A percentile compares a stretch with the other conserved stretches of the same genome.
These are phyloP conservation scores for Lathamus discolor DNA, from an alignment of 2,113 vertebrate genomes.

Conservation along the genomic window DNA sequence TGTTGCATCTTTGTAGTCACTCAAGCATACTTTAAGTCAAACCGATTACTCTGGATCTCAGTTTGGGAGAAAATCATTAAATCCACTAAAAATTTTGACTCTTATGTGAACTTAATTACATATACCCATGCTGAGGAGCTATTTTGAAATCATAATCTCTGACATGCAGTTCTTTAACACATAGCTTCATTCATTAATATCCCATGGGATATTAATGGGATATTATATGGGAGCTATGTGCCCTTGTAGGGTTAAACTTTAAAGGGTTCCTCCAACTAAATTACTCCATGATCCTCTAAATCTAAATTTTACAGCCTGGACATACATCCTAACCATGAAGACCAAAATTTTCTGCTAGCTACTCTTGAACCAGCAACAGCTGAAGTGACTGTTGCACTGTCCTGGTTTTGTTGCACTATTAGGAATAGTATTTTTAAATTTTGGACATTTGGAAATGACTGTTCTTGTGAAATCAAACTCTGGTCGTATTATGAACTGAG, in stretches of 20 bases:
- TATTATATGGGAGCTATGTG: fast-evolving
- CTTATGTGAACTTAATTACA: not conserved
- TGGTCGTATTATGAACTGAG: not conserved
- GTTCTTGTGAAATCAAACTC: not conserved
- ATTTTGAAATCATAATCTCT: fast-evolving
- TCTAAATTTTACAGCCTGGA: not conserved
- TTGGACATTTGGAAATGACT: not conserved
- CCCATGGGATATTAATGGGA: not conserved
- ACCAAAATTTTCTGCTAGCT: not conserved
- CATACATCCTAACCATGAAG: not conserved
- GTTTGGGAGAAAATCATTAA: not conserved
- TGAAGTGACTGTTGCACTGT: not conserved
- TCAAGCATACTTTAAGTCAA: not conserved
- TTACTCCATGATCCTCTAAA: not conserved
- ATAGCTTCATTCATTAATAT: not conserved
- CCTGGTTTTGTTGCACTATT: not conserved
- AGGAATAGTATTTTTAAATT: not conserved
- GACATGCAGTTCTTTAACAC: fast-evolving
- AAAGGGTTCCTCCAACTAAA: not conserved
- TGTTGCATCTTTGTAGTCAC: not conserved
- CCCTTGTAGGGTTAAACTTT: not conserved
- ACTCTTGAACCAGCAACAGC: not conserved
- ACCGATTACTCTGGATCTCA: not conserved
- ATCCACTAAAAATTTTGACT: not conserved
- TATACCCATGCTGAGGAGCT: not conserved